Percentiles rank a stretch among this genome's conserved stretches.
Evolutionary conservation across 2,797 vertebrate genomes (phyloP).

Genomic region (Thunnus albacares): DNA sequence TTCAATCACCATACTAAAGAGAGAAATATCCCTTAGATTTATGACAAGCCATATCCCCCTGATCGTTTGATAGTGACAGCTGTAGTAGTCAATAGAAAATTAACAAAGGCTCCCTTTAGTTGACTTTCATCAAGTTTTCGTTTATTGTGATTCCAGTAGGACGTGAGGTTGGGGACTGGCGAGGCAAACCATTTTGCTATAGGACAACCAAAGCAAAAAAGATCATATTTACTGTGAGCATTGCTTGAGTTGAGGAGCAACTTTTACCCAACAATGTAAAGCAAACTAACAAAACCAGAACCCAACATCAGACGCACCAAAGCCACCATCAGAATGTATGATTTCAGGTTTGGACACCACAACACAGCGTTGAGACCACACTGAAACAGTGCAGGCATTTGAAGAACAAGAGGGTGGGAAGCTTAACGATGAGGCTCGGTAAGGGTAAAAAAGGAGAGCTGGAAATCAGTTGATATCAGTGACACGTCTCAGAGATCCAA

Average conservation of each 20-base stretch:
- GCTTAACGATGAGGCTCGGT: slow-evolving; percentile 31
- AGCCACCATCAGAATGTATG: slow-evolving; percentile 52
- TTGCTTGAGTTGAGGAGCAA: slow-evolving; percentile 48
- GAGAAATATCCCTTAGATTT: slow-evolving; percentile 65
- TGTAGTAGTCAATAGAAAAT: slow-evolving; percentile 69
- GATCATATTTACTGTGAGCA: slow-evolving; percentile 46
- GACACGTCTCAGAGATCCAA: slow-evolving; percentile 86
- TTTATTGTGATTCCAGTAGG: slow-evolving; percentile 82
- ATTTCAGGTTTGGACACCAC: slow-evolving; percentile 65
- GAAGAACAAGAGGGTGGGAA: slow-evolving; percentile 36
- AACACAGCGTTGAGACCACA: slow-evolving; percentile 63
- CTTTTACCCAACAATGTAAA: slow-evolving; percentile 56
- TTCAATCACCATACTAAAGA: slow-evolving; percentile 69
- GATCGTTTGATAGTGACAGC: slow-evolving; percentile 75
- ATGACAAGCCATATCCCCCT: slow-evolving; percentile 67
- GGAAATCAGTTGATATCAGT: slow-evolving; percentile 80
- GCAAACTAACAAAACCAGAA: slow-evolving; percentile 57
- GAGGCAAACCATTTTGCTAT: slow-evolving; percentile 67
- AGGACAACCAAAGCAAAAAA: slow-evolving; percentile 59
- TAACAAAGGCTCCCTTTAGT: slow-evolving; percentile 72
- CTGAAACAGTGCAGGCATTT: slow-evolving; percentile 53
- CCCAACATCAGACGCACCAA: slow-evolving; percentile 52
- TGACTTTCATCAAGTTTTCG: slow-evolving; percentile 80
- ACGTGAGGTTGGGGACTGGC: slow-evolving; percentile 71
- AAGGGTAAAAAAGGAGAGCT: slow-evolving; percentile 38